phyloP scores from a whole-genome alignment of 2,797 vertebrate species.

The Dallia pectoralis region DNA sequence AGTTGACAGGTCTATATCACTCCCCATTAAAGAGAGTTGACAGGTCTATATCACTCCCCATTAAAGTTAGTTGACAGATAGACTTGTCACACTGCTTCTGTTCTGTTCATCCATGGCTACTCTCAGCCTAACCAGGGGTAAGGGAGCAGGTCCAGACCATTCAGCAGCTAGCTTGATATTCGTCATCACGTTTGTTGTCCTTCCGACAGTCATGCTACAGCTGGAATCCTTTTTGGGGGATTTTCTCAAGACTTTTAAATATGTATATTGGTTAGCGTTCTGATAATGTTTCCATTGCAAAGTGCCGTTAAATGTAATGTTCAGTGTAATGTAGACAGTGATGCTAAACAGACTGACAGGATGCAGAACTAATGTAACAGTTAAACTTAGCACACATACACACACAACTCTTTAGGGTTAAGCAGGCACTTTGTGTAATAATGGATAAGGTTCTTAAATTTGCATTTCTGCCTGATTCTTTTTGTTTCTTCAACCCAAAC shows the following conservation, averaged over 20 bases:
- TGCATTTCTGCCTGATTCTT: background rate
- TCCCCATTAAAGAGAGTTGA: no score
- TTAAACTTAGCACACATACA: background rate
- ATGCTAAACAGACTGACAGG: no score
- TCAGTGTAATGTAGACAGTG: background rate
- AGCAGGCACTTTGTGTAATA: background rate
- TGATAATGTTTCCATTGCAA: background rate
- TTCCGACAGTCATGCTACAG: no score
- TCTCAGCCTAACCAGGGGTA: background rate
- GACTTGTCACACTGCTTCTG: no score
- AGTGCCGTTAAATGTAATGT: conserved; percentile 2
- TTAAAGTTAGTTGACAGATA: no score
- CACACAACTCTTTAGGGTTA: background rate
- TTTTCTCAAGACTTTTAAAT: background rate
- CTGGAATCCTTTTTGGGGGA: background rate
- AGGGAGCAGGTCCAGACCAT: background rate
- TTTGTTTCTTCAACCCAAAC: background rate
- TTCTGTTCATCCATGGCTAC: no score
- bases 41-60: no score
- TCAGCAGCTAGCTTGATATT: background rate
- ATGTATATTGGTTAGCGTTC: background rate
- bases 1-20: no score
- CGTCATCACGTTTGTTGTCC: background rate
- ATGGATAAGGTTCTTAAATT: background rate
- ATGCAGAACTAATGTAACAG: background rate